Conservation (phyloP, 2,888 invertebrate genomes). For the Melanotus villosus region DNA sequence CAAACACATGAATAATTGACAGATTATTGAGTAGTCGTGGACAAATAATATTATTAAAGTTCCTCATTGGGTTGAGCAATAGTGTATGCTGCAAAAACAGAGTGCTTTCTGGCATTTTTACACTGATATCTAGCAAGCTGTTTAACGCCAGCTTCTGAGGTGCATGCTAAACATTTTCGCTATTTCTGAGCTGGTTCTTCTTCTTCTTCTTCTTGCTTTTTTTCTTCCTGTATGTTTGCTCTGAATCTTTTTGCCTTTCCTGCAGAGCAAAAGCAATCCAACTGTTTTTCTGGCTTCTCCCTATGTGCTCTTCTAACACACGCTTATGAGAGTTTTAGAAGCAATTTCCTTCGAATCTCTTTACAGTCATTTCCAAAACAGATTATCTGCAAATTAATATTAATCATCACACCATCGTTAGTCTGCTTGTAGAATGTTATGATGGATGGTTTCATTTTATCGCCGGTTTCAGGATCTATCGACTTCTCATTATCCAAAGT, state of each 20-base stretch:
- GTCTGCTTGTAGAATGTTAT: too few species aligned
- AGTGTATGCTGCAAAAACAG: not conserved
- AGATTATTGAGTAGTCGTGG: too few species aligned
- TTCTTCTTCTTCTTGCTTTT: not conserved
- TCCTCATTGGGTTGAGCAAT: not conserved
- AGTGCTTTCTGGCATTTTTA: not conserved
- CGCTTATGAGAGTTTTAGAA: conserved; percentile 9
- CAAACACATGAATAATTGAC: too few species aligned
- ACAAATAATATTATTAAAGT: too few species aligned
- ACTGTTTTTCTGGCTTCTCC: not conserved
- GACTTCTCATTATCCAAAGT: not conserved
- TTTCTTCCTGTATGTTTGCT: not conserved
- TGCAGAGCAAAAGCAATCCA: not conserved
- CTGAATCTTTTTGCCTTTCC: conserved; percentile 1
- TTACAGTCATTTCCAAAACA: conserved; percentile 44
- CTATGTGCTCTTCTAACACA: not conserved
- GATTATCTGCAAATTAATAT: conserved; percentile 49
- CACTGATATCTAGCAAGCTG: conserved; percentile 3
- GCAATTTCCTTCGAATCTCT: conserved; percentile 13
- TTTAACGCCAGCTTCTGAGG: not conserved
- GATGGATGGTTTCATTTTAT: conserved; percentile 42
- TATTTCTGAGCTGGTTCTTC: not conserved
- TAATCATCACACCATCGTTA: conserved; percentile 45
- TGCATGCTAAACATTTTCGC: too few species aligned
- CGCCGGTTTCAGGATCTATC: not conserved